These are phyloP conservation scores for Gymnopithys bicolor DNA, from an alignment of 2,797 vertebrate species.

Conservation along the genomic window DNA sequence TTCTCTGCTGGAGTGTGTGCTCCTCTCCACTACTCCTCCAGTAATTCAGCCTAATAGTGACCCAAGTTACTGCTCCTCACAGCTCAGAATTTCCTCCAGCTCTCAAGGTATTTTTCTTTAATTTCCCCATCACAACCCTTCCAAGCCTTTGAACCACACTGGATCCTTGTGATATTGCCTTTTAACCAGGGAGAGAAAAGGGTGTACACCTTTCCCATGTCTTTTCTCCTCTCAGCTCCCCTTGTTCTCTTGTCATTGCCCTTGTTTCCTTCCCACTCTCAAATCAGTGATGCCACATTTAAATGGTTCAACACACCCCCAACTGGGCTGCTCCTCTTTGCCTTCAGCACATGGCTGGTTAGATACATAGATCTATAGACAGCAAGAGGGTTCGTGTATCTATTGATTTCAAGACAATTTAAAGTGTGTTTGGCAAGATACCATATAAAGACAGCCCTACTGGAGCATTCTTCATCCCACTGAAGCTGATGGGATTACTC, in stretches of 20 bases:
- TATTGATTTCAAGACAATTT: neutral
- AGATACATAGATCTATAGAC: neutral
- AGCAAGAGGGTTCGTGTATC: neutral
- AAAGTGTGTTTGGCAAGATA: neutral
- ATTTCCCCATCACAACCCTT: neutral
- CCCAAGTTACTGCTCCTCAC: neutral
- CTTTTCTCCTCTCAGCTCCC: neutral
- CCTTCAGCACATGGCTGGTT: neutral
- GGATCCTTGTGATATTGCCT: neutral
- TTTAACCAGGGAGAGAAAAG: neutral
- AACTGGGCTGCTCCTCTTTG: neutral
- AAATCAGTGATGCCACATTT: neutral
- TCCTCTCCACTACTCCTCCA: neutral
- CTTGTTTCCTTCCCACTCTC: neutral
- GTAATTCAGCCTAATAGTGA: neutral
- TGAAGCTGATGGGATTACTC: neutral
- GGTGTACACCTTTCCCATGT: neutral
- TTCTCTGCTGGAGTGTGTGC: neutral
- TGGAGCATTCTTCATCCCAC: neutral
- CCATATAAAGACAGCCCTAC: neutral
- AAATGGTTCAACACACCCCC: neutral
- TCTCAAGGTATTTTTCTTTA: neutral
- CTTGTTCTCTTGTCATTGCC: neutral
- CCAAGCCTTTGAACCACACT: rapidly evolving
- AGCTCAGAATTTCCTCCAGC: neutral